These are phyloP conservation scores for Xanthia icteritia DNA, from an alignment of 2,888 invertebrate genomes.

Conservation along the genomic window DNA sequence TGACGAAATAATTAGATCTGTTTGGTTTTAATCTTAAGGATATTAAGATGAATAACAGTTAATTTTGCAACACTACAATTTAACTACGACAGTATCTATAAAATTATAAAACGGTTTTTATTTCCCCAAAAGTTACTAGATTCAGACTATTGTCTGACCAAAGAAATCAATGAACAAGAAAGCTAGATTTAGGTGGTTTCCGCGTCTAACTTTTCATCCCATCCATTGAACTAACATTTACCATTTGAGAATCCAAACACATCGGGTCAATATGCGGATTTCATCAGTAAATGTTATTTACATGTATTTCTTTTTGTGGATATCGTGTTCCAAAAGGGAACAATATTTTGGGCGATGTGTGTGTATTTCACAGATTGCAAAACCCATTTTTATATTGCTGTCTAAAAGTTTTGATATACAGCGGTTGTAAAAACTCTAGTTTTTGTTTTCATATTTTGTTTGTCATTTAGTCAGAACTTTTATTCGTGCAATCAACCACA, in stretches of 20 bases:
- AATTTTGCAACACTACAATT: not conserved
- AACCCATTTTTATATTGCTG: conserved; percentile 14
- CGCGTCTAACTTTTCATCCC: not conserved
- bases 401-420: conserved; percentile 33
- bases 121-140: not conserved
- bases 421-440: conserved; percentile 17
- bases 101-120: not conserved
- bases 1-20: conserved; percentile 17
- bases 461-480: conserved; percentile 24
- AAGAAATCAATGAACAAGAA: not conserved
- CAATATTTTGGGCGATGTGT: not conserved
- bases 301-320: conserved; percentile 22
- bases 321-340: not conserved
- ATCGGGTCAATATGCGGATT: not conserved
- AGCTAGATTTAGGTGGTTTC: not conserved
- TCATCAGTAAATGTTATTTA: conserved; percentile 1
- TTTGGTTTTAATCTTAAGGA: conserved; percentile 8
- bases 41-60: not conserved
- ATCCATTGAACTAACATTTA: not conserved
- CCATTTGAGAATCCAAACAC: not conserved
- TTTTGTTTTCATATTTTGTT: conserved; percentile 14
- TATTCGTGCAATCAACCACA: conserved; percentile 37
- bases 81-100: not conserved
- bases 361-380: conserved; percentile 18
- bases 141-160: too few relatives aligned